These are phyloP conservation scores for Scaptomyza caliginosa DNA, from an alignment of 2,888 invertebrate genomes.

Conservation along the genomic window DNA sequence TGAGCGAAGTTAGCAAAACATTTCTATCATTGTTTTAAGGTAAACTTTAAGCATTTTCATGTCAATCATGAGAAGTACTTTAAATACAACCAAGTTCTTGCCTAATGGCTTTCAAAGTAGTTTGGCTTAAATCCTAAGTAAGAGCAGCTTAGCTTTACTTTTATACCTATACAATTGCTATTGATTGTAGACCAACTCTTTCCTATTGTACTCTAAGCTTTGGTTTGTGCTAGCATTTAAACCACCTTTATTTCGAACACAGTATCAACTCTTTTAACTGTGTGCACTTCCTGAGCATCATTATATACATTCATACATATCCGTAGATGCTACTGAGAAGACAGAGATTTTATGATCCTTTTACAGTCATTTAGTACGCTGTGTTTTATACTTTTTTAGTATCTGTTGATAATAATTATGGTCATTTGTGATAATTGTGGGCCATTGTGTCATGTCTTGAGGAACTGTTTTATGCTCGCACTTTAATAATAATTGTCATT, in stretches of 20 bases:
- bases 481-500: constrained; percentile 77
- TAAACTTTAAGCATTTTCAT: constrained; percentile 83
- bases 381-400: constrained; percentile 46
- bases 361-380: constrained; percentile 33
- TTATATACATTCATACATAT: constrained; percentile 25
- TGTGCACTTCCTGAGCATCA: constrained; percentile 33
- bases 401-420: constrained; percentile 78
- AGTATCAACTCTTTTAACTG: constrained; percentile 7
- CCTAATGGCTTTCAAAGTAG: constrained; percentile 6
- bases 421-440: constrained; percentile 80
- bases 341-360: constrained; percentile 57
- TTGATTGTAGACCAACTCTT: no score
- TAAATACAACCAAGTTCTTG: constrained; percentile 4
- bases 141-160: no score
- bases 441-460: constrained; percentile 63
- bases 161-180: no score
- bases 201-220: constrained; percentile 27
- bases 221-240: constrained; percentile 51
- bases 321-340: constrained; percentile 30
- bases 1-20: constrained; percentile 38
- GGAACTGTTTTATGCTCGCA: constrained; percentile 37
- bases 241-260: constrained; percentile 20
- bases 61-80: constrained; percentile 73
- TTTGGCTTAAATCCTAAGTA: background rate
- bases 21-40: constrained; percentile 82